Percentiles rank a stretch among this genome's conserved stretches.
phyloP scores from a whole-genome alignment of 2,113 vertebrate species.

The Channa maculata region DNA sequence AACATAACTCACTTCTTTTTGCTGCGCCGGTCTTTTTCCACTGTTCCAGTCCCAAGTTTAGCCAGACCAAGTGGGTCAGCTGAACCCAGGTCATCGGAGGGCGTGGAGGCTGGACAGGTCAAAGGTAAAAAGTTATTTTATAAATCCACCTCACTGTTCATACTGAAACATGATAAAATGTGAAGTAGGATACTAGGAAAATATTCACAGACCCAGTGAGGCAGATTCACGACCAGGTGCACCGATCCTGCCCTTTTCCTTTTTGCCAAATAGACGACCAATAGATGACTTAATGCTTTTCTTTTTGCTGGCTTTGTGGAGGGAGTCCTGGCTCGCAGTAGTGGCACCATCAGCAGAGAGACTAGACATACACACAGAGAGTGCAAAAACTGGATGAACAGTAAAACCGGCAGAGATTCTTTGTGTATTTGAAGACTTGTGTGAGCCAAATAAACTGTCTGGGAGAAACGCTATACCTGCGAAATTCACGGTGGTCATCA shows the following conservation, averaged over 20 bases:
- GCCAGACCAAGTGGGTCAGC: slow-evolving; percentile 89
- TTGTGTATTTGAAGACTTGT: background rate
- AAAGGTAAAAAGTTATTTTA: slow-evolving; percentile 23
- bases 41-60: slow-evolving; percentile 89
- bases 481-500: slow-evolving; percentile 89
- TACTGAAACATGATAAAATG: slow-evolving; percentile 1
- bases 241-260: slow-evolving; percentile 92
- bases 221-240: slow-evolving; percentile 87
- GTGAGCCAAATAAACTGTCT: background rate
- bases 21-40: slow-evolving; percentile 91
- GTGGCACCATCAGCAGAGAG: slow-evolving; percentile 84
- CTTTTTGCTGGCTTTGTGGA: slow-evolving; percentile 95
- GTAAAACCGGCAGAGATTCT: background rate
- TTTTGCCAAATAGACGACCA: slow-evolving; percentile 93
- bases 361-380: slow-evolving; percentile 56
- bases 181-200: background rate
- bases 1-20: slow-evolving; percentile 90
- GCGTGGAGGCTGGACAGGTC: slow-evolving; percentile 86
- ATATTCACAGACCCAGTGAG: slow-evolving; percentile 80
- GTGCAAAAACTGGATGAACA: background rate
- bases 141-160: background rate
- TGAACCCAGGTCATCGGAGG: slow-evolving; percentile 89
- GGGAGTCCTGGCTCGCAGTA: slow-evolving; percentile 89
- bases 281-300: slow-evolving; percentile 97
- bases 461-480: slow-evolving; percentile 80